Conservation (phyloP, 92 coral and sea anemone genomes). For the Scolanthus callimorphus region DNA sequence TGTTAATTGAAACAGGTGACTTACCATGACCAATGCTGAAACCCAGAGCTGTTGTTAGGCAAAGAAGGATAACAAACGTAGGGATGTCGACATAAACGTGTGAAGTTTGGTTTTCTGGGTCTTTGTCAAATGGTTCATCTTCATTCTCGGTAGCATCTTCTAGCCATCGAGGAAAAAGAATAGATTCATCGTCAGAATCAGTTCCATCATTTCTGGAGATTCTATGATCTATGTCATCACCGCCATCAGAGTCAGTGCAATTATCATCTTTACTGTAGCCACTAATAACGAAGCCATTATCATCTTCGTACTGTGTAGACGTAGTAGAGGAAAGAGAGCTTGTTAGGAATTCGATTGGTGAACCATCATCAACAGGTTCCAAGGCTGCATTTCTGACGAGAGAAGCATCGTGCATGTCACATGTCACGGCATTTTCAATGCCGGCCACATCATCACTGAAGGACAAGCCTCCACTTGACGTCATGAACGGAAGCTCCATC, state of each 20-base stretch:
- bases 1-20: too few relatives aligned
- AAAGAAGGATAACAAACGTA: slow-evolving; percentile 79
- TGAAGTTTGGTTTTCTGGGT: slow-evolving; percentile 10
- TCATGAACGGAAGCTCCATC: background rate
- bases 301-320: background rate
- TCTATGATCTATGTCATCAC: slow-evolving; percentile 8
- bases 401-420: background rate
- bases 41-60: slow-evolving; percentile 91
- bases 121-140: slow-evolving; percentile 6
- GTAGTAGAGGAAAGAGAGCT: background rate
- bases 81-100: slow-evolving; percentile 71
- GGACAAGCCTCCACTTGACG: background rate
- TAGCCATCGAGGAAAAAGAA: slow-evolving; percentile 24
- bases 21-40: slow-evolving; percentile 97
- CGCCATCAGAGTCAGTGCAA: slow-evolving; percentile 25
- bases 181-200: background rate
- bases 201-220: background rate
- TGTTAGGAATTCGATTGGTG: background rate
- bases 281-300: background rate
- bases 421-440: background rate
- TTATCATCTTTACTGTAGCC: too few relatives aligned
- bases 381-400: too few relatives aligned
- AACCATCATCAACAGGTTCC: background rate
- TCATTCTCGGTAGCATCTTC: slow-evolving; percentile 6
- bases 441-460: background rate